phyloP scores from a whole-genome alignment of 2,888 invertebrate species.

The Athrips mouffetella region DNA sequence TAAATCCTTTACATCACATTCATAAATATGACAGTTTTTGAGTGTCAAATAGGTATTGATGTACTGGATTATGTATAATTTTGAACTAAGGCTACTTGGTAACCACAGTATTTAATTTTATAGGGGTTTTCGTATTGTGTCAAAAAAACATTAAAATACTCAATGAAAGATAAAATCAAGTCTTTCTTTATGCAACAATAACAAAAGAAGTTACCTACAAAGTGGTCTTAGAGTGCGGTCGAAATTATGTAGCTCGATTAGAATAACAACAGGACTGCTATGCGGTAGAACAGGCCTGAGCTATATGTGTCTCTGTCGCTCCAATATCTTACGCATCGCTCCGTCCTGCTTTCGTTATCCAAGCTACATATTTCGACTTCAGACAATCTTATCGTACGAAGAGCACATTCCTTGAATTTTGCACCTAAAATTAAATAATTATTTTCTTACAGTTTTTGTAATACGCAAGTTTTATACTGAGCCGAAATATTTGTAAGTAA shows the following conservation, averaged over 20 bases:
- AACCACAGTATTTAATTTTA: background rate
- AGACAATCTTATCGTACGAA: slow-evolving; percentile 9
- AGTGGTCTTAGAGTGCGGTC: background rate
- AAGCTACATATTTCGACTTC: too few species aligned
- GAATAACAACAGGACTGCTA: too few species aligned
- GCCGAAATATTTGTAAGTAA: slow-evolving; percentile 24
- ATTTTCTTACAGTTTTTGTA: slow-evolving; percentile 62
- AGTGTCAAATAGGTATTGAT: background rate
- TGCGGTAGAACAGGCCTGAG: too few species aligned
- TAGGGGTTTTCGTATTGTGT: background rate
- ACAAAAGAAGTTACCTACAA: background rate
- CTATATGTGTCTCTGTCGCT: too few species aligned
- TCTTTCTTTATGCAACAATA: too few species aligned
- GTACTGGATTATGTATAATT: background rate
- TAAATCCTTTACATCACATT: background rate
- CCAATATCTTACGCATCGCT: too few species aligned
- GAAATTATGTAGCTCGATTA: too few species aligned
- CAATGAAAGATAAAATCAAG: background rate
- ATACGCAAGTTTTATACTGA: slow-evolving; percentile 20
- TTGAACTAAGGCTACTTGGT: background rate
- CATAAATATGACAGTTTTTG: background rate
- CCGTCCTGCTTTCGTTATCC: too few species aligned
- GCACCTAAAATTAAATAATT: slow-evolving; percentile 61
- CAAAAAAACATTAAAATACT: background rate
- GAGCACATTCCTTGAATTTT: slow-evolving; percentile 57